Evolutionary conservation across 1,140 invertebrate genomes (phyloP), one percentile per base, ranked within the genome.

Genomic region (Dinothrombium tinctorium): DNA sequence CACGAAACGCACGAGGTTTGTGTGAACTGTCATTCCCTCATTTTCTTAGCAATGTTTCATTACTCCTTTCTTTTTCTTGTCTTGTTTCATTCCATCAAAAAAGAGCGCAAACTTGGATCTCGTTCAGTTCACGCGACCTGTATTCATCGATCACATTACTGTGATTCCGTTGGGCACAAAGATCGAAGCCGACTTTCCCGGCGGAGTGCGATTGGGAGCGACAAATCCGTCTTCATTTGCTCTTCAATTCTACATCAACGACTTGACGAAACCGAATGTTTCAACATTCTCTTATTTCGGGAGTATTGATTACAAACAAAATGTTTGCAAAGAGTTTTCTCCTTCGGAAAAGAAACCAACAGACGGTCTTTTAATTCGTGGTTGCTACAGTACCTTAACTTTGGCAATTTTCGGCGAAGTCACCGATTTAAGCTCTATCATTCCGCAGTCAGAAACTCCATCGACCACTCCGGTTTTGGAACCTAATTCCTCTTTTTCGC

Each of bases 201-300:
- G 84, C 37, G 83, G 84, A 41, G 79, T 83, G 32, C 65, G 84
- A 41, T 61, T 92, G 11, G 86, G 74, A 12, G 87, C 86, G 2
- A 95, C 87, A 14, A 92, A 92, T 64, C 89, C 89, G 3, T 87
- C 84, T 2, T 75, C 84, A 50, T 92, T 94, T 57, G 73, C 83
- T 53, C 74, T 95, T 28, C 83, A 94, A 57, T 82, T 94, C 59
- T 94, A 89, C 62, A 84, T 92, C 0, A 94, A 92, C 59, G 84
- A 95, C 56, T 59, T 94, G 38, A 79, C 76, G 47, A 89, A 84
- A 62, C 80, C 82, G 25, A 82, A 80, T 46, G 79, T 81, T 0
- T 80, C 78, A 4, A 86, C 84, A 0, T 94, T 95, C 55, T 33
- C 41, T 3, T 37, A 49, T 21, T 38, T 50, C 20, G 47, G 47